Evolutionary conservation across 2,888 invertebrate genomes (phyloP), one percentile per base, ranked within the genome.

Genomic region (Argyra leucocephala): DNA sequence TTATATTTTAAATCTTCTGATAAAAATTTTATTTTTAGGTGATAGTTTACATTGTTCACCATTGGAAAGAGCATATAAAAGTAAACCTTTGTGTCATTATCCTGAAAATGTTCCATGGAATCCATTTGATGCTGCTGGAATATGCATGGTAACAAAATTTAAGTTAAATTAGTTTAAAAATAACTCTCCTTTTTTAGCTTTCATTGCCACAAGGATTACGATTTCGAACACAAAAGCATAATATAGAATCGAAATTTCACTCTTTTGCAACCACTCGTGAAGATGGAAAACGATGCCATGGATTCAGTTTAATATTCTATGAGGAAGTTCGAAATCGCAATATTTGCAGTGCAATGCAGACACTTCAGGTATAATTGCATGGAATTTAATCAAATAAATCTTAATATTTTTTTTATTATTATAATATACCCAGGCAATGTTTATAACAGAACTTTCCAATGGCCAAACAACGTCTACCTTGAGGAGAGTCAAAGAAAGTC

Each of bases 201-300:
- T 95, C 95, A 78, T 83, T 98, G 76, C 98, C 98, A 67, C 90
- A 90, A 80, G 98, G 98, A 60, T 82, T 99, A 64, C 88, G 91
- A 74, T 97, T 99, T 82, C 88, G 93, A 70, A 97, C 96, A 15
- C 96, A 97, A 78, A 94, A 93, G 79, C 93, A 96, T 80, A 85
- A 85, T 67, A 83, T 87, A 75, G 90, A 91, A 72, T 91, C 96
- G 15, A 86, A 85, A 75, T 96, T 97, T 80, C 99, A 99, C 81
- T 93, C 96, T 62, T 99, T 98, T 83, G 88, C 98, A 65, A 93
- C 98, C 68, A 98, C 98, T 18, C 85, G 92, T 73, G 97, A 98
- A 82, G 96, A 99, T 85, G 98, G 97, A 65, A 90, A 90, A 71
- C 84, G 96, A 71, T 89, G 90, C 71, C 96, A 94, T 82, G 99